Evolutionary conservation across 2,888 invertebrate genomes (phyloP).

Genomic region (Ectemnius continuus): DNA sequence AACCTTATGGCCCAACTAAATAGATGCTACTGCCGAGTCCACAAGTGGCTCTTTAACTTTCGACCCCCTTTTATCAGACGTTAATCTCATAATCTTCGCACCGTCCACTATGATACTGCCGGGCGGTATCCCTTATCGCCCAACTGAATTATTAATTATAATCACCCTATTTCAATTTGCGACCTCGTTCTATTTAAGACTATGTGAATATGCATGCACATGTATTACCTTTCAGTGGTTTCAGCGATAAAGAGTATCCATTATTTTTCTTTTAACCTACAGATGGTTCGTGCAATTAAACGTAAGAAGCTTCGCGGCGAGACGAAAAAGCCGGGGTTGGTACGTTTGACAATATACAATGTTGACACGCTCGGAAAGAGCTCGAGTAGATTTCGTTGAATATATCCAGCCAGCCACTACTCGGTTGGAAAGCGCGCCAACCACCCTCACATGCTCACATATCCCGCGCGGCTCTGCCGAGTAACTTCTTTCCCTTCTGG

Average conservation of each 20-base stretch:
- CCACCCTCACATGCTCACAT: conserved; percentile 20
- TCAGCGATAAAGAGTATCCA: neutral
- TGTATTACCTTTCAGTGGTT: neutral
- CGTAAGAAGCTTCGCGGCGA: neutral
- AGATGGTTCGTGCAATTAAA: neutral
- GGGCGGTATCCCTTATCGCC: neutral
- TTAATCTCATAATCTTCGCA: conserved; percentile 75
- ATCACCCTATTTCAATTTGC: neutral
- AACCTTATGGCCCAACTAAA: conserved; percentile 78
- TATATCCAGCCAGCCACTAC: conserved; percentile 23
- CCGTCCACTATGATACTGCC: conserved; percentile 35
- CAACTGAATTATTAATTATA: conserved; percentile 9
- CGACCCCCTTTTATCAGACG: conserved; percentile 76
- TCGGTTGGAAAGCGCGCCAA: too few relatives aligned
- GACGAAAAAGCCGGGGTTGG: neutral
- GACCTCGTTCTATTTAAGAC: neutral
- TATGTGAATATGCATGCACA: neutral
- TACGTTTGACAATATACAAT: conserved; percentile 8
- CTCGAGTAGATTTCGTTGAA: conserved; percentile 23
- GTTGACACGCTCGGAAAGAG: conserved; percentile 31
- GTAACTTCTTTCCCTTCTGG: conserved; percentile 38
- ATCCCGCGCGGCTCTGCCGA: conserved; percentile 17
- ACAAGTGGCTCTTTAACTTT: conserved; percentile 79
- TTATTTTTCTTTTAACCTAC: neutral
- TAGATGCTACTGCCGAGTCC: conserved; percentile 77